Conservation (phyloP, 2,797 vertebrate species). For the Hoplostethus mediterraneus region DNA sequence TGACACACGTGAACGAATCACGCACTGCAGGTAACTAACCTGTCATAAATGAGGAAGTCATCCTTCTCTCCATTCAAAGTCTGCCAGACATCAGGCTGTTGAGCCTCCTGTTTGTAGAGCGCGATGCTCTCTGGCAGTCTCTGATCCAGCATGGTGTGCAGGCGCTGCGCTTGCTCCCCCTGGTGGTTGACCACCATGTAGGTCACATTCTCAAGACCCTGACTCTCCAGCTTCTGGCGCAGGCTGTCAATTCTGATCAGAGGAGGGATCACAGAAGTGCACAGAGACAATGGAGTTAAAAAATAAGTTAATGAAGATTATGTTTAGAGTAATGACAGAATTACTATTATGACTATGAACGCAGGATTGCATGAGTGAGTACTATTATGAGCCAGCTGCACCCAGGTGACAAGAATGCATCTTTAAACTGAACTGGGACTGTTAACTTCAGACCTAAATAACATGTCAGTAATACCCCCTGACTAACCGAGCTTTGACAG, state of each 20-base stretch:
- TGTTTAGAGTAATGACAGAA: background rate
- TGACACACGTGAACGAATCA: background rate
- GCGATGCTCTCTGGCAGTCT: conserved; percentile 86
- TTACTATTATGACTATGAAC: background rate
- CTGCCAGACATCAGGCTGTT: conserved; percentile 90
- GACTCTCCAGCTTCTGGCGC: conserved; percentile 87
- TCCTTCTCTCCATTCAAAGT: conserved; percentile 90
- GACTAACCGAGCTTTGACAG: too few species aligned
- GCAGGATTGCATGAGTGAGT: background rate
- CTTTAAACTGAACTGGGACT: background rate
- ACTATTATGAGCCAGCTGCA: background rate
- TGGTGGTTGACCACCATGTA: conserved; percentile 93
- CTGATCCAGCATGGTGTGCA: conserved; percentile 82
- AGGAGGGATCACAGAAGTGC: background rate
- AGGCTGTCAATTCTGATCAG: conserved; percentile 88
- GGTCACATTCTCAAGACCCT: conserved; percentile 87
- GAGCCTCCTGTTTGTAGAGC: conserved; percentile 89
- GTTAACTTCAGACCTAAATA: background rate
- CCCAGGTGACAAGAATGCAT: background rate
- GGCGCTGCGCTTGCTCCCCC: conserved; percentile 78
- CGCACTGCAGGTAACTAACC: conserved; percentile 76
- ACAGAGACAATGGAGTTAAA: background rate
- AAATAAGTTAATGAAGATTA: background rate
- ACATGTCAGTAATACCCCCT: too few species aligned
- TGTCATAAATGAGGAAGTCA: conserved; percentile 95